Conservation (phyloP, 1,140 invertebrate species). For the Portunus trituberculatus region DNA sequence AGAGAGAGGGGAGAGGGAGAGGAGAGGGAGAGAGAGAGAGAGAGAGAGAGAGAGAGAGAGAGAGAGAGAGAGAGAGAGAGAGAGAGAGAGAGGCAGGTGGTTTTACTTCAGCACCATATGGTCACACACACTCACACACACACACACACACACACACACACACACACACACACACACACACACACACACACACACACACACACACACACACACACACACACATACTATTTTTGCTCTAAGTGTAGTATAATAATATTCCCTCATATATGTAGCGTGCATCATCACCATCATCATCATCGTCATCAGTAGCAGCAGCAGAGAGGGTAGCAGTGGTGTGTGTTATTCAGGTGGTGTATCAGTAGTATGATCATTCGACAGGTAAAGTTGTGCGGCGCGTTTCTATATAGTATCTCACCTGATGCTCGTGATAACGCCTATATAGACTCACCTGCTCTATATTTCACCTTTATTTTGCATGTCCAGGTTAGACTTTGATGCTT, state of each 20-base stretch:
- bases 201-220: neutral
- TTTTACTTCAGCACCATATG: neutral
- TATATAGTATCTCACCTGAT: too few relatives aligned
- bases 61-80: conserved; percentile 43
- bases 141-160: conserved; percentile 48
- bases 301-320: neutral
- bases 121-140: neutral
- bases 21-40: conserved; percentile 38
- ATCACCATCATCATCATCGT: neutral
- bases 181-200: conserved; percentile 3
- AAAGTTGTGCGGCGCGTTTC: too few relatives aligned
- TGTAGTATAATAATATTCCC: neutral
- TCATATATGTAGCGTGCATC: neutral
- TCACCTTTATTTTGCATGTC: too few relatives aligned
- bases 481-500: too few relatives aligned
- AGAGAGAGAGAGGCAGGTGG: neutral
- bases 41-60: conserved; percentile 17
- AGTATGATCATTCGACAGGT: too few relatives aligned
- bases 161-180: conserved; percentile 5
- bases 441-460: too few relatives aligned
- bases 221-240: neutral
- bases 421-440: too few relatives aligned
- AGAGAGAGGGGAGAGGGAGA: conserved; percentile 1
- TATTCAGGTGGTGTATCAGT: too few relatives aligned
- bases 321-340: too few relatives aligned